Conservation (phyloP, 2,888 invertebrate genomes). For the Apodemia zela region DNA sequence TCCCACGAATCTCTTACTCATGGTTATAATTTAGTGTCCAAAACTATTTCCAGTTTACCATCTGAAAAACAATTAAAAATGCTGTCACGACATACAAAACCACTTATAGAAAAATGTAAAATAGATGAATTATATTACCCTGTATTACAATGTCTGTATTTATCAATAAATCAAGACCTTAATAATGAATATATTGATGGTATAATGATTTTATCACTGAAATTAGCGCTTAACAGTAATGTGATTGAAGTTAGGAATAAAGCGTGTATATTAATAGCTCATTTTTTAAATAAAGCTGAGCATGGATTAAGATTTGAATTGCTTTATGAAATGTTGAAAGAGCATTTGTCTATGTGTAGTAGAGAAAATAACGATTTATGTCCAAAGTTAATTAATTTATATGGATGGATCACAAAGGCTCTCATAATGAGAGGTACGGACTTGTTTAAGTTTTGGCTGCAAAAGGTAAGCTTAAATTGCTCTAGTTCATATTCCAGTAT, state of each 20-base stretch:
- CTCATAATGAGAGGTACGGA: conserved; percentile 62
- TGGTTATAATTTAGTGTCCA: conserved; percentile 55
- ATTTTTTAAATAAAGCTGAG: conserved; percentile 81
- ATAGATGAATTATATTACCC: conserved; percentile 53
- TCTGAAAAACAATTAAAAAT: conserved; percentile 51
- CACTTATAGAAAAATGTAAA: conserved; percentile 48
- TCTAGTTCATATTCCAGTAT: background rate
- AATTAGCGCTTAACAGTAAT: conserved; percentile 53
- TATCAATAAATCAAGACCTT: conserved; percentile 62
- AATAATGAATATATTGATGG: conserved; percentile 50
- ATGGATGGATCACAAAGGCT: conserved; percentile 66
- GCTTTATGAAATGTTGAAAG: conserved; percentile 56
- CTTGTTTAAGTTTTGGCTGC: conserved; percentile 59
- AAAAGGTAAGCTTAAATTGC: conserved; percentile 49
- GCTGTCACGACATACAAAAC: conserved; percentile 46
- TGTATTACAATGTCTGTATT: conserved; percentile 74
- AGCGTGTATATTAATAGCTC: conserved; percentile 74
- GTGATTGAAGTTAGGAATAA: conserved; percentile 52
- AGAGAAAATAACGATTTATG: conserved; percentile 44
- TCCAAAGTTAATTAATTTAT: conserved; percentile 52
- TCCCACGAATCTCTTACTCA: conserved; percentile 45
- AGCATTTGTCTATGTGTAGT: conserved; percentile 41
- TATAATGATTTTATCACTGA: conserved; percentile 53
- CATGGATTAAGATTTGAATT: conserved; percentile 58
- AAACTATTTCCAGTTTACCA: conserved; percentile 56